A percentile compares a stretch with the other conserved stretches of the same genome.
phyloP scores from a whole-genome alignment of 2,888 invertebrate genomes.

The Parnassius smintheus region DNA sequence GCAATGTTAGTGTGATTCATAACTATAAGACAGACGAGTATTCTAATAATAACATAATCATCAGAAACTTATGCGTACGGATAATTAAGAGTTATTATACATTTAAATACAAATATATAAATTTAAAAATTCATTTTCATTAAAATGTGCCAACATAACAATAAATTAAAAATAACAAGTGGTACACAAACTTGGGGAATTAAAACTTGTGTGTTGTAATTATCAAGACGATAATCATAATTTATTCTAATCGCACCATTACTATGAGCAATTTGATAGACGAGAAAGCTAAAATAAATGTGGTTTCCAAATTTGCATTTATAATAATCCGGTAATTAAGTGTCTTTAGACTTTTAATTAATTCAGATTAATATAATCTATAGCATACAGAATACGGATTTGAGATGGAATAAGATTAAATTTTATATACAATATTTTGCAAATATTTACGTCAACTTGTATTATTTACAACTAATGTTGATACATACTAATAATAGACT shows the following conservation, averaged over 20 bases:
- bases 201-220: conserved; percentile 12
- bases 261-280: conserved; percentile 37
- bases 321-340: conserved; percentile 44
- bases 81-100: too few relatives aligned
- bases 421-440: conserved; percentile 20
- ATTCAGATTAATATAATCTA: conserved; percentile 23
- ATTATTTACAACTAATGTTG: too few relatives aligned
- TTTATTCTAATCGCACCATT: conserved; percentile 23
- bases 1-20: too few relatives aligned
- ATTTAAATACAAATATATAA: too few relatives aligned
- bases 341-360: conserved; percentile 31
- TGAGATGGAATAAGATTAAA: conserved; percentile 29
- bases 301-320: conserved; percentile 48
- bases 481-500: too few relatives aligned
- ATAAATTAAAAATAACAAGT: conserved; percentile 13
- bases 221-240: conserved; percentile 23
- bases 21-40: too few relatives aligned
- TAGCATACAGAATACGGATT: conserved; percentile 13
- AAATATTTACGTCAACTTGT: conserved; percentile 12
- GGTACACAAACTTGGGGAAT: conserved; percentile 8
- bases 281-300: conserved; percentile 50
- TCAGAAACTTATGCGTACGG: too few relatives aligned
- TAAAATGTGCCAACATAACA: conserved; percentile 20
- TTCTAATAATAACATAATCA: too few relatives aligned
- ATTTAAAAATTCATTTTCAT: neutral